A percentile compares a stretch with the other conserved stretches of the same genome.
These are phyloP conservation scores for Cryptomyrus ogoouensis DNA, from an alignment of 2,113 vertebrate genomes.

Conservation along the genomic window DNA sequence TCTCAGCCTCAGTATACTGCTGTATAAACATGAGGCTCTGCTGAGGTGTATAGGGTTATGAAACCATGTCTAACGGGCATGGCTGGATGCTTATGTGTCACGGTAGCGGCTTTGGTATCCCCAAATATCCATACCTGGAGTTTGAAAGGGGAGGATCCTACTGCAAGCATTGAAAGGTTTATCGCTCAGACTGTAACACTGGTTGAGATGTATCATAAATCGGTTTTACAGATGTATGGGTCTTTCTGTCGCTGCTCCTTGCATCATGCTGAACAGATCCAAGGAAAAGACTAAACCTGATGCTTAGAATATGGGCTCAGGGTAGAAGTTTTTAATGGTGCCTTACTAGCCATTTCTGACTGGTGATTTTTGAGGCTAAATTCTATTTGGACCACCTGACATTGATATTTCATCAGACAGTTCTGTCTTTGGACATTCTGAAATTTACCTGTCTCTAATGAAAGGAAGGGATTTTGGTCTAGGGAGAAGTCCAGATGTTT, in stretches of 20 bases:
- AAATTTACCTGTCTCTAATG: not conserved
- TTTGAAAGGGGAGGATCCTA: not conserved
- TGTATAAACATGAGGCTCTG: not conserved
- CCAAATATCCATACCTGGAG: not conserved
- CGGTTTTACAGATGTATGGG: not conserved
- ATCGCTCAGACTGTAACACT: not conserved
- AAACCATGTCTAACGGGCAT: not conserved
- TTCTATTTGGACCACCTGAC: not conserved
- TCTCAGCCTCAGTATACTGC: not conserved
- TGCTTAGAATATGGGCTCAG: not conserved
- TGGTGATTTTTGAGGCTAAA: not conserved
- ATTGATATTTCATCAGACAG: not conserved
- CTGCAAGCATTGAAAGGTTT: not conserved
- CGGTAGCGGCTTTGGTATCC: not conserved
- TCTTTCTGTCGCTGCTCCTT: not conserved
- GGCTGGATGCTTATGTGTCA: not conserved
- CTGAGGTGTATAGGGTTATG: not conserved
- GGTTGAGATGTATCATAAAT: not conserved
- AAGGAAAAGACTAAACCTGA: not conserved
- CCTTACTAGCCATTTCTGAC: not conserved
- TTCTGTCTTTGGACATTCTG: not conserved
- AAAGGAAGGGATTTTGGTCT: not conserved
- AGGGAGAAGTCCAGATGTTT: not conserved
- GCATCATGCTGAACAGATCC: not conserved
- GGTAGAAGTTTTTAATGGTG: not conserved